Base-by-base conservation (phyloP, 2,113 vertebrate genomes). In the Gymnogyps californianus region DNA sequence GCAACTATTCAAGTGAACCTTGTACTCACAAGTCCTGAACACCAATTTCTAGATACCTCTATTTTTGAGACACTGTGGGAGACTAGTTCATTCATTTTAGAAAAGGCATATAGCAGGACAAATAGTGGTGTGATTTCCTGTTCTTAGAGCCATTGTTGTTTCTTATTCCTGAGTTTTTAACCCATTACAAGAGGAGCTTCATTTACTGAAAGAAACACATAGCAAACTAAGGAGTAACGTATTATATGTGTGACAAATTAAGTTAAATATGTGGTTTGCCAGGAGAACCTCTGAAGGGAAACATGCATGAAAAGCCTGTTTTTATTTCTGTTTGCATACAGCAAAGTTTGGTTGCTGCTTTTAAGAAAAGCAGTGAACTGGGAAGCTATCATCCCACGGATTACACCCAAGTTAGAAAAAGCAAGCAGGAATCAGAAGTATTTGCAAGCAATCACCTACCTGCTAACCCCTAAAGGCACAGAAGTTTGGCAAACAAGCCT, bases 1-100 rank as follows among this genome's bases (percentile, higher is more conserved):
- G 51, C 83, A 83, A 69, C 38, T 94, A 90, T 72, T 94, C 92
- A 92, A 90, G 83, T 94, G 92, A 98, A 97, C 83, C 54, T 83
- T 67, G 77, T 79, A 71, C 28, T 91, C 64, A 22, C 29, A 81
- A 83, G 77, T 36, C 64, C 82, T 51, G 36, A 83, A 87, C 40
- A 66, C 38, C 77, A 62, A 46, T 83, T 81, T 78, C 46, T 20
- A 79, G 58, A 24, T 62, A 44, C 7, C 25, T 81, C 40, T 65
- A 13, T 40, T 89, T 94, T 38, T 89, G 38, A 96, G 57, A 87
- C 42, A 77, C 44, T 54, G 16, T 61, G 46, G 74, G 84, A 71
- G 31, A 90, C 72, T 44, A 87, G 38, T 86, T 88, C 78, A 51
- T 20, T 34, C 51, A 67, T 64, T 54, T 95, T 83, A 52, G 46